Base-by-base conservation (phyloP, 2,888 invertebrate genomes). In the Oxyteleia sp. region DNA sequence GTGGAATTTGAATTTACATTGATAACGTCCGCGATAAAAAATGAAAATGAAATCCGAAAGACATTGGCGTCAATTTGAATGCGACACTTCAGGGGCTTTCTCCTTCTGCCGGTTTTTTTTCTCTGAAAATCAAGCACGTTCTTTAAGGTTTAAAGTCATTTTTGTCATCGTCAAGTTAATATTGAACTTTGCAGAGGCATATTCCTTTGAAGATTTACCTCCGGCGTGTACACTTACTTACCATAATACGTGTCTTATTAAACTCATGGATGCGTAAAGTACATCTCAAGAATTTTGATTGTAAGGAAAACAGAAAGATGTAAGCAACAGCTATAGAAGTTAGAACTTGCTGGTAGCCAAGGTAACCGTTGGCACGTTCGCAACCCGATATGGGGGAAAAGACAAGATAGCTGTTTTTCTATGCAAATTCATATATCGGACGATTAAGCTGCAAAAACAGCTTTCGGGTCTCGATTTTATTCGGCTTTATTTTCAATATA, bases 281-380 rank as follows among this genome's bases (percentile, higher is more conserved):
- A 83, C 83, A 83, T 83, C 83, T 83, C 78, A 83, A 83, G 83
- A 83, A 83, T 83, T 83, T 83, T 83, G 83, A 83, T 83, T 78
- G 66, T 83, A 83, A 83, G 78, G 78, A 83, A 83, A 83, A 83
- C 78, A 83, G 83, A 83, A 83, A 83, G 78, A 79, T 83, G 74
- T 83, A 79, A 74, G 83, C 83, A 83, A 74, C 78, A 68, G 83
- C 78, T 63, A 83, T 79, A 74, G 78, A 72, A 79, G 78, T 83
- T 74, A 74, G 47, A 78, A 79, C 74, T 83, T 74, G 41, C 72
- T 47, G 53, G 78, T 82, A 82, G 68, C 63, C 78, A 32, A 69
- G 78, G 78, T 74, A 83, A 83, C 74, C 68, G 66, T 78, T 68
- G 53, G 66, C 72, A 74, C 68, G 68, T 38, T 63, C 68, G 57